Base-by-base conservation (phyloP, 2,797 vertebrate species). In the Carduelis carduelis region DNA sequence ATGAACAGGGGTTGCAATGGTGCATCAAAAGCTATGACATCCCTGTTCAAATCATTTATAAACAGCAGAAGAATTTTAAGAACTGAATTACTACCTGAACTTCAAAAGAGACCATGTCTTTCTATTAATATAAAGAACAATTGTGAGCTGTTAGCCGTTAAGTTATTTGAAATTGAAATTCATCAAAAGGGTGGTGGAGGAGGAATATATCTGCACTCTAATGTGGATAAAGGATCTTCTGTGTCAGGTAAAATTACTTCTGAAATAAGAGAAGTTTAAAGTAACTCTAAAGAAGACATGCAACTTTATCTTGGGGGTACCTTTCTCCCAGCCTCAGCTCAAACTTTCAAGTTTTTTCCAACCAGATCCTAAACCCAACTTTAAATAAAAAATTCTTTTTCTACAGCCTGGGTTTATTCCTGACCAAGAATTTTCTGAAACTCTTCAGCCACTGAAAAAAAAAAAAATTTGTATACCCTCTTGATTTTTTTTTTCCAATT, bases 171-270 rank as follows among this genome's bases (percentile, higher is more conserved):
- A 97, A 96, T 97, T 94, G 93, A 95, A 96, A 96, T 96, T 95
- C 72, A 96, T 97, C 90, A 95, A 66, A 96, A 93, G 96, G 91
- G 90, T 95, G 88, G 93, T 96, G 96, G 94, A 91, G 97, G 97
- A 95, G 97, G 97, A 97, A 97, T 97, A 97, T 74, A 97, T 97
- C 96, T 95, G 92, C 96, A 97, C 94, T 96, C 87, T 96, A 97
- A 97, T 96, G 93, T 75, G 85, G 61, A 90, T 95, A 68, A 95
- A 92, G 72, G 61, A 85, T 92, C 82, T 87, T 96, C 88, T 68
- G 15, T 65, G 65, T 59, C 79, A 93, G 53, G 70, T 86, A 86
- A 93, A 92, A 76, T 90, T 95, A 95, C 55, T 95, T 96, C 27
- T 94, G 90, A 94, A 93, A 77, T 55, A 78, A 83, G 39, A 91